Base-by-base conservation (phyloP, 2,113 vertebrate species). In the Perca schrenkii region DNA sequence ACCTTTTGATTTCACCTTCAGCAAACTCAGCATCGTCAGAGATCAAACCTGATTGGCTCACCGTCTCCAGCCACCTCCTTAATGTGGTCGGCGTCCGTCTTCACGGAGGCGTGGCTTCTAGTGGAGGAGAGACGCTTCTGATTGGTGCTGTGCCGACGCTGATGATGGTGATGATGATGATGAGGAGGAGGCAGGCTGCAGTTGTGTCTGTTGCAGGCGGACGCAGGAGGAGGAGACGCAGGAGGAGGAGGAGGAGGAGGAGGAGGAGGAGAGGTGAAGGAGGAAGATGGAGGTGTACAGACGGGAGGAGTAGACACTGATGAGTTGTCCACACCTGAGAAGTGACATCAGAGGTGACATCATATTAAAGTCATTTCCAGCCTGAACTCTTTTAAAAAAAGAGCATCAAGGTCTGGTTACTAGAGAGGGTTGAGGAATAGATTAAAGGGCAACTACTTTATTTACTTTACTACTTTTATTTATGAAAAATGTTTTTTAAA, bases 21-120 rank as follows among this genome's bases (percentile, higher is more conserved):
- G 36, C 8, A 0, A 8, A 8, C 8, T 8, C 36, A 8, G 8
- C 36, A 8, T 40, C 8, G 1, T 8, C 36, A 40, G 36, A 40
- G 8, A 2, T 22, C 19, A 56, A 16, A 54, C 2, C 21, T 88
- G 56, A 81, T 64, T 81, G 64, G 25, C 93, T 95, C 88, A 96
- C 96, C 96, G 3, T 95, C 94, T 76, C 93, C 94, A 3, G 95
- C 93, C 0, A 87, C 94, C 43, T 95, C 89, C 69, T 95, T 92
- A 47, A 96, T 94, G 78, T 95, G 94, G 6, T 89, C 83, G 1
- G 93, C 86, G 1, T 94, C 91, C 1, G 87, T 84, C 68, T 92
- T 95, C 2, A 89, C 61, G 62, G 88, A 89, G 77, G 92, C 28
- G 81, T 88, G 88, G 89, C 92, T 94, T 84, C 79, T 94, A 10